A percentile compares a stretch with the other conserved stretches of the same genome.
phyloP scores from a whole-genome alignment of 2,113 vertebrate species.

The Platysteira castanea region DNA sequence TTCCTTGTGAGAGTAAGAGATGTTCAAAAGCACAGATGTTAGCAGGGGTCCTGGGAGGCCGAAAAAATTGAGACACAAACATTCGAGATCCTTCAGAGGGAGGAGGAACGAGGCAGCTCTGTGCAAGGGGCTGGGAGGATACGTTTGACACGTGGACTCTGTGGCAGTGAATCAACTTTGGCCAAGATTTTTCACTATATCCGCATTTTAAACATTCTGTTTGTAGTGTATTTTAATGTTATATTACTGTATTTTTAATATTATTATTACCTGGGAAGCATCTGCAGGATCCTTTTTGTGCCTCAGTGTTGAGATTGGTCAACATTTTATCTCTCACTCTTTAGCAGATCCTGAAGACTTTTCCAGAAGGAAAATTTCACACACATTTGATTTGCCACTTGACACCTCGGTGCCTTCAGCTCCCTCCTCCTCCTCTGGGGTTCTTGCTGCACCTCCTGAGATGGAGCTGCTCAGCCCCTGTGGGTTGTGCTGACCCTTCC shows the following conservation, averaged over 20 bases:
- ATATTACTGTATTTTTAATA: neutral
- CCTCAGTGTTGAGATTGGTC: neutral
- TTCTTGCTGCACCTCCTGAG: neutral
- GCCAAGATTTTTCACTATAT: neutral
- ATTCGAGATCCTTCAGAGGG: neutral
- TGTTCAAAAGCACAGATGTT: neutral
- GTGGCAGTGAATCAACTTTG: neutral
- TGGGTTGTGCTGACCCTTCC: neutral
- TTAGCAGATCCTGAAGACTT: neutral
- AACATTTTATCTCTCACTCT: neutral
- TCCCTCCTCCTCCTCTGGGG: neutral
- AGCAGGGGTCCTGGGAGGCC: neutral
- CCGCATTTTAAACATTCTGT: neutral
- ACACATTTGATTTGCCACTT: neutral
- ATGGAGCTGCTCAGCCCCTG: neutral
- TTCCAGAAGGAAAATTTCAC: neutral
- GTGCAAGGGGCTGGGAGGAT: neutral
- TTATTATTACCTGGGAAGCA: neutral
- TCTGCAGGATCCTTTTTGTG: neutral
- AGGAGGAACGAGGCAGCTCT: neutral
- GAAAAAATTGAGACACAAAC: neutral
- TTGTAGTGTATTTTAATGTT: neutral
- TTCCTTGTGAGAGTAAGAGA: neutral
- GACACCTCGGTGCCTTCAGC: neutral
- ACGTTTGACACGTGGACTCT: accelerated